A percentile compares a stretch with the other conserved stretches of the same genome.
Conservation (phyloP, 2,797 vertebrate species). For the Lophotriccus pileatus region DNA sequence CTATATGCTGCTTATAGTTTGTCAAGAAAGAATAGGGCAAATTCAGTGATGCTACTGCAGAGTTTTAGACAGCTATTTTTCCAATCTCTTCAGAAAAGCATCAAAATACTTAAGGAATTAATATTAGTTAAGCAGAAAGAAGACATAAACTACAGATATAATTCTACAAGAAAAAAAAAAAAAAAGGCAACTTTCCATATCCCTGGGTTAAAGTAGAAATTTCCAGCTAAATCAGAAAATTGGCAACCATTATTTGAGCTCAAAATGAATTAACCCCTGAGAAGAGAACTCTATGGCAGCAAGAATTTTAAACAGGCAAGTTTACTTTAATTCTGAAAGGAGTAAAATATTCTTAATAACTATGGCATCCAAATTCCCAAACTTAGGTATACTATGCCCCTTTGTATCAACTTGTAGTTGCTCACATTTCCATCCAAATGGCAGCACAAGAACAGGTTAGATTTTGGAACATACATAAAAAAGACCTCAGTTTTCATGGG, state of each 20-base stretch:
- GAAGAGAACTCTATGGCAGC: not conserved
- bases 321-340: not conserved
- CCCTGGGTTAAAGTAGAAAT: not conserved
- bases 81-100: not conserved
- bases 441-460: not conserved
- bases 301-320: not conserved
- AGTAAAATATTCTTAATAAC: not conserved
- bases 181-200: not conserved
- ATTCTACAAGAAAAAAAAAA: not conserved
- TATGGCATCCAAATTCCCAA: not conserved
- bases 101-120: not conserved
- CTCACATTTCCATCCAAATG: not conserved
- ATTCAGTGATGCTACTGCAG: not conserved
- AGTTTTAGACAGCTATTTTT: not conserved
- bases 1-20: not conserved
- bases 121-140: not conserved
- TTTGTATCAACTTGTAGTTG: not conserved
- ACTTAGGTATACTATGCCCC: not conserved
- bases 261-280: not conserved
- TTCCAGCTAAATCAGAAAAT: not conserved
- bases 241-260: not conserved
- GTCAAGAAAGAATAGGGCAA: not conserved
- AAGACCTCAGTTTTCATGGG: not conserved
- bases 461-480: not conserved
- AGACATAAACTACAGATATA: not conserved